These are phyloP conservation scores for Pollenia griseotomentosa DNA, from an alignment of 2,888 invertebrate species.

Conservation along the genomic window DNA sequence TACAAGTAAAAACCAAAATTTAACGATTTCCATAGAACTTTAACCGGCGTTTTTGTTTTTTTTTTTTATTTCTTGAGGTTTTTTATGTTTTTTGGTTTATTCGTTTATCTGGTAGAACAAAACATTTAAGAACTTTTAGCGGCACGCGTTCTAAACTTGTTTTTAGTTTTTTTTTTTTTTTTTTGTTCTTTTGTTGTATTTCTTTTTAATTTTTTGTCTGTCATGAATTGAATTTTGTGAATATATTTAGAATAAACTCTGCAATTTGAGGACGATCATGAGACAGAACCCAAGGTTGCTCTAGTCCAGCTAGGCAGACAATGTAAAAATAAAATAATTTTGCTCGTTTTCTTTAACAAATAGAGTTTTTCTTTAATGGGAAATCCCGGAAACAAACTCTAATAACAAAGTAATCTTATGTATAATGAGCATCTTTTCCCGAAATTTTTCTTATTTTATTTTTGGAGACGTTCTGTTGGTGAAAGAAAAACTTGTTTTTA, in stretches of 20 bases:
- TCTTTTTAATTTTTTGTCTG: conserved; percentile 41
- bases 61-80: conserved; percentile 24
- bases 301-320: neutral
- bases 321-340: neutral
- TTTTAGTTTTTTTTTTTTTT: neutral
- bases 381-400: neutral
- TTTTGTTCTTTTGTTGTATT: conserved; percentile 7
- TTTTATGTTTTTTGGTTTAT: conserved; percentile 19
- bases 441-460: too few relatives aligned
- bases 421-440: too few relatives aligned
- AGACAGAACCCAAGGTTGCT: neutral
- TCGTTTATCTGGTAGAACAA: conserved; percentile 48
- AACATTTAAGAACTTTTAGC: conserved; percentile 65
- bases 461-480: too few relatives aligned
- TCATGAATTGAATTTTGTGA: conserved; percentile 55
- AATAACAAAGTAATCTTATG: too few relatives aligned
- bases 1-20: conserved; percentile 24
- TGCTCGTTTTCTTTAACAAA: neutral
- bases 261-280: conserved; percentile 49
- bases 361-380: too few relatives aligned
- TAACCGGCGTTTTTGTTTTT: conserved; percentile 49
- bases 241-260: conserved; percentile 40
- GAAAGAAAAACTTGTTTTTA: too few relatives aligned
- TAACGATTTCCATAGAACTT: conserved; percentile 65
- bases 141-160: conserved; percentile 70